A percentile compares a stretch with the other conserved stretches of the same genome.
phyloP scores from a whole-genome alignment of 2,797 vertebrate genomes.

The Malurus splendens region DNA sequence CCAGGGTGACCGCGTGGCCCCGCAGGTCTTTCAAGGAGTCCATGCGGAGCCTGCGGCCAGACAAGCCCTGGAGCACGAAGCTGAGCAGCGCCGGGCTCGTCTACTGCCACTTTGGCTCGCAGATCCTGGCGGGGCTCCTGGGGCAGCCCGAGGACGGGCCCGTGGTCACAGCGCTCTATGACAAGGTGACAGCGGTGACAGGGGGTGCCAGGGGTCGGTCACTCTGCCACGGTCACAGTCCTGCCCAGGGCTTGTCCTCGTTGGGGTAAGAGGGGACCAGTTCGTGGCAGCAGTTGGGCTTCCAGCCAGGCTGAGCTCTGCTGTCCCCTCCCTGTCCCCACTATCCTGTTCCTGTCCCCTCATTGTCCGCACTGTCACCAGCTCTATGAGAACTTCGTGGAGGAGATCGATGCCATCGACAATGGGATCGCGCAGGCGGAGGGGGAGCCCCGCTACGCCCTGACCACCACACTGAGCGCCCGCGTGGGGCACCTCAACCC shows the following conservation, averaged over 20 bases:
- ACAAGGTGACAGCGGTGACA: conserved; percentile 76
- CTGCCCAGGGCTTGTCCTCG: neutral
- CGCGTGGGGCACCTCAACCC: conserved; percentile 88
- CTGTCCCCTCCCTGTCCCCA: too few relatives aligned
- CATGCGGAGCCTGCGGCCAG: conserved; percentile 83
- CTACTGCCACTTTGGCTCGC: conserved; percentile 87
- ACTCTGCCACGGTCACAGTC: rapidly evolving
- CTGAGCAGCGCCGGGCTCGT: conserved; percentile 93
- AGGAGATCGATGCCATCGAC: conserved; percentile 92
- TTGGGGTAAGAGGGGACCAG: too few relatives aligned
- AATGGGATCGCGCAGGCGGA: conserved; percentile 88
- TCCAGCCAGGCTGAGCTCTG: neutral
- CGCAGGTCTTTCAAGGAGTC: conserved; percentile 81
- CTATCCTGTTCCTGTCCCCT: too few relatives aligned
- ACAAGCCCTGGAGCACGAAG: conserved; percentile 89
- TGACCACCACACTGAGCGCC: conserved; percentile 83
- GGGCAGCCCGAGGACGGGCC: conserved; percentile 72
- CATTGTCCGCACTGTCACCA: conserved; percentile 25
- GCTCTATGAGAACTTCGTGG: conserved; percentile 93
- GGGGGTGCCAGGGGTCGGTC: neutral
- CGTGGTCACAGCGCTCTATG: conserved; percentile 77
- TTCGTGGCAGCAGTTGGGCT: neutral
- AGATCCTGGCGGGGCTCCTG: conserved; percentile 78
- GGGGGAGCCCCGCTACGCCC: conserved; percentile 80
- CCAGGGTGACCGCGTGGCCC: neutral